Percentiles rank a stretch among this genome's conserved stretches.
Evolutionary conservation across 2,113 vertebrate genomes (phyloP).

Genomic region (Tetrao urogallus): DNA sequence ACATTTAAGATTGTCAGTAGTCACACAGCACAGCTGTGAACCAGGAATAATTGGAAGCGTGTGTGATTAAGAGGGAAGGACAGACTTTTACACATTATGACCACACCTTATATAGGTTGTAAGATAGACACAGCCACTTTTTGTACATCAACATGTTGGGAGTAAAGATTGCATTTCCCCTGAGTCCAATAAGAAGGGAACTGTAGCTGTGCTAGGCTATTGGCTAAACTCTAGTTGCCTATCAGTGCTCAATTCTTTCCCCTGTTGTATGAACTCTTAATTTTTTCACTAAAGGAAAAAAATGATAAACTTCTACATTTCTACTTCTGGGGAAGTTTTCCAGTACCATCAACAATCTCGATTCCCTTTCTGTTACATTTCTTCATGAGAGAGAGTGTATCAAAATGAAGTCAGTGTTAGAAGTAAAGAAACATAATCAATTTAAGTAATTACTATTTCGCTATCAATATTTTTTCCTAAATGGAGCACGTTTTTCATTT

Average conservation of each 20-base stretch:
- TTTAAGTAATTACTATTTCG: background rate
- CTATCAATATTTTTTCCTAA: background rate
- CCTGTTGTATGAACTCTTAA: background rate
- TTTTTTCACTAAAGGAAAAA: background rate
- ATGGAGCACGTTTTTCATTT: background rate
- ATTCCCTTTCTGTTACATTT: background rate
- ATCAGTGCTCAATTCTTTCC: background rate
- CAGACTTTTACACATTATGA: accelerated
- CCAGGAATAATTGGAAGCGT: too few species aligned
- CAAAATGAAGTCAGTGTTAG: background rate
- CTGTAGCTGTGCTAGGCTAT: background rate
- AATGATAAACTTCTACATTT: background rate
- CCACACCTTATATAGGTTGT: background rate
- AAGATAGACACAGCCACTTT: background rate
- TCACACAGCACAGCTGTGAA: background rate
- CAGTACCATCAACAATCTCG: background rate
- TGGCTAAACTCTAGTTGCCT: background rate
- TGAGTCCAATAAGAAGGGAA: background rate
- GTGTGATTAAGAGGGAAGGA: background rate
- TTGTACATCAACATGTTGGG: accelerated
- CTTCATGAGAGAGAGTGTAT: background rate
- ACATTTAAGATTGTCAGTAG: background rate
- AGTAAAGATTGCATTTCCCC: background rate
- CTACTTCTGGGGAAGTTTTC: background rate
- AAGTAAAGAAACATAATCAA: background rate